Evolutionary conservation across 2,888 invertebrate genomes (phyloP), one percentile per base, ranked within the genome.

Genomic region (Pyrochroa serraticornis): DNA sequence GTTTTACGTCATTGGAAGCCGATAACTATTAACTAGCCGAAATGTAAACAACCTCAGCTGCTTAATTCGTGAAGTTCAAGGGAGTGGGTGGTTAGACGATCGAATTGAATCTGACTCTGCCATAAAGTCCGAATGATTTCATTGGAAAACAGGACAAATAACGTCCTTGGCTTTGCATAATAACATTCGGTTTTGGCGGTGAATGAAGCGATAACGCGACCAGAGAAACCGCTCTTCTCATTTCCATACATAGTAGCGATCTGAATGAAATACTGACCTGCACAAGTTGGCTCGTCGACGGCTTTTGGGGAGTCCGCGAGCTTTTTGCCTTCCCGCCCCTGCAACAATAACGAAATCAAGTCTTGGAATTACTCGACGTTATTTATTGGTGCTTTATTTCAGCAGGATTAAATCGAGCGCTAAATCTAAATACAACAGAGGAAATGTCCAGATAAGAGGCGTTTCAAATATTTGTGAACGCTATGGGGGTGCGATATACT

Each of bases 401-500:
- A n/a, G 13, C 14, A 9, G 36, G 36, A 36, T 35, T 38, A 45
- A 45, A 45, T 45, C 35, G 45, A 13, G 45, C 34, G 35, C 35
- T 47, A 47, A 47, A 47, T 38, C 47, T 47, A 47, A 47, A 47
- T 47, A 45, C 45, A 45, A 33, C 8, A 43, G 10, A 10, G 14
- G 3, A 7, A 34, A 22, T 34, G 45, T 45, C 35, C 8, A 34
- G 35, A 35, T 44, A 45, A 45, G 45, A 6, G 45, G 2, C 30
- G 12, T 22, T 22, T 22, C 22, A 5, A 5, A 22, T 22, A 5
- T 2, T 22, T 22, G 22, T 3, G 5, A 22, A 31, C n/a, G 35
- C 6, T 14, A 45, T 13, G 2, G 35, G 35, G 35, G 35, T 8
- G 35, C 14, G 35, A 13, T 12, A 45, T 12, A 43, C 32, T 43